A percentile compares a stretch with the other conserved stretches of the same genome.
Conservation (phyloP, 2,113 vertebrate species). For the Ictalurus punctatus region DNA sequence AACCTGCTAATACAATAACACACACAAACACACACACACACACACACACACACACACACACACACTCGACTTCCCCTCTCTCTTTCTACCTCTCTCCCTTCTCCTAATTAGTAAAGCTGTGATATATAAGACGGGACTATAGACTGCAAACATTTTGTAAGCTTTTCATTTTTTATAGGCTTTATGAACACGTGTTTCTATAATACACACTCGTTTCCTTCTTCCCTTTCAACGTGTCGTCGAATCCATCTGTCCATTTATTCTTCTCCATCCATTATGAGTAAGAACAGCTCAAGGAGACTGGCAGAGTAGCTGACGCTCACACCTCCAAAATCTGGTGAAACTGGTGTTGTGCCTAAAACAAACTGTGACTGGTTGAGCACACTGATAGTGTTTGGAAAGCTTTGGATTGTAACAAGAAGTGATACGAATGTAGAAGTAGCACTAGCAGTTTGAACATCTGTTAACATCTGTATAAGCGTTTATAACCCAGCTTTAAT, state of each 20-base stretch:
- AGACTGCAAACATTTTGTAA: background rate
- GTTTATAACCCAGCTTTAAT: background rate
- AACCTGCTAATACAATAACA: slow-evolving; percentile 59
- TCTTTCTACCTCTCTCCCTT: slow-evolving; percentile 40
- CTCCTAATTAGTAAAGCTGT: slow-evolving; percentile 38
- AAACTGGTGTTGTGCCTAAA: slow-evolving; percentile 19
- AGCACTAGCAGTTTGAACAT: background rate
- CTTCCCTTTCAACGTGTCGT: slow-evolving; percentile 31
- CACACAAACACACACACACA: slow-evolving; percentile 25
- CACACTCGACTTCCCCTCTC: background rate
- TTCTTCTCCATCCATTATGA: background rate
- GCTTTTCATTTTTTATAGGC: background rate
- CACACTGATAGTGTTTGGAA: background rate
- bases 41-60: slow-evolving; percentile 30
- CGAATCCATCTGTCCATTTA: background rate
- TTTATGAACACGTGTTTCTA: background rate
- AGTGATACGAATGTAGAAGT: background rate
- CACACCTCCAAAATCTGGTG: slow-evolving; percentile 13
- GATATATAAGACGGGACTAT: background rate
- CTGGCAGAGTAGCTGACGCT: slow-evolving; percentile 1
- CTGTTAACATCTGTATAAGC: background rate
- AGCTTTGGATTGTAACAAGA: background rate
- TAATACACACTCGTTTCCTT: background rate
- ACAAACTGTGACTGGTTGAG: background rate
- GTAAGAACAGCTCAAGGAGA: background rate